Base-by-base conservation (phyloP, 2,113 vertebrate genomes). In the Parus major region DNA sequence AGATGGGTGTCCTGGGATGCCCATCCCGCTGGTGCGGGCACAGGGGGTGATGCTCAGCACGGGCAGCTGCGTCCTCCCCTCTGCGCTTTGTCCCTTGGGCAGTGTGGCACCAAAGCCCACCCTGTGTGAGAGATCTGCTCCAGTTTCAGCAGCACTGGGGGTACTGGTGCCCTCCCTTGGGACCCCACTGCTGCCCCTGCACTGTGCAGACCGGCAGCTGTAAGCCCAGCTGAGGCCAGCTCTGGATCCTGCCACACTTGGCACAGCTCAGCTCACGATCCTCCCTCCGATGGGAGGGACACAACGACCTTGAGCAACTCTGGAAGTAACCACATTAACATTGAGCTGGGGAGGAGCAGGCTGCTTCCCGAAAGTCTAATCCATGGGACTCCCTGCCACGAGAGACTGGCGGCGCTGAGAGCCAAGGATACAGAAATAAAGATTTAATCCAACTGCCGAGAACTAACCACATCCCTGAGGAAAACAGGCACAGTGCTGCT, bases 11-110 rank as follows among this genome's bases (percentile, higher is more conserved):
- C 16, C 39, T 0, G 0, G 44, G 75, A 15, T 50, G 52, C 21
- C 25, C 0, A 0, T 13, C 18, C 47, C 5, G 25, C 29, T 8
- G 42, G 4, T 15, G 36, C 0, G 3, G 15, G 81, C 57, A 71
- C 25, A 22, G 41, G 21, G 27, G 55, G 15, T 39, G 57, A 8
- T 52, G 56, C 39, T 70, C 52, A 66, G 36, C 60, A 3, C 2
- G 21, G 39, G 29, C 15, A 33, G 63, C 10, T 1, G 2, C 5
- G 24, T 6, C 36, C 24, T 55, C 8, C 36, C 33, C 56, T 11
- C 70, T 5, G 44, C 0, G 0, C 35, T 72, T 15, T 39, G 35
- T 31, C n/a, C 5, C 2, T 23, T 10, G 36, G 1, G 2, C 59
- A 16, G 21, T 1, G 31, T 5, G 7, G 63, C 3, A 2, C 27